Evolutionary conservation across 2,113 vertebrate species (phyloP), one percentile per base, ranked within the genome.

Genomic region (Crotalus tigris): DNA sequence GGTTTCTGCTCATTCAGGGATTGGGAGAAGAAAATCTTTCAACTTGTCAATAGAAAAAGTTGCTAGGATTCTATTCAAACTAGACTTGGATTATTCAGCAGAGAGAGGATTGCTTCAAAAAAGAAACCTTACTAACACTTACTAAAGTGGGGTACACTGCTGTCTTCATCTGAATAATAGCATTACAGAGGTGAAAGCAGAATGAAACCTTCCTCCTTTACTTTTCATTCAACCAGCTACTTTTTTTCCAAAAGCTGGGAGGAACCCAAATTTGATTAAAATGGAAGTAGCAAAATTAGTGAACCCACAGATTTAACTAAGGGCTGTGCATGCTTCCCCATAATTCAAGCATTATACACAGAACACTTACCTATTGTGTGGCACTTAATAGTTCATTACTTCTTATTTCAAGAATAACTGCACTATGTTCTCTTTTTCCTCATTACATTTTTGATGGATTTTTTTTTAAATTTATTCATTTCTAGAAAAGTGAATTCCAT

Each of bases 401-500:
- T 85, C 55, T 7, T 24, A 11, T 58, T 91, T 91, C 11, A 61
- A 49, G 5, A n/a, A 87, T 49, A 49, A 46, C 24, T 29, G 26
- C 24, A 46, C 1, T 24, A 54, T 89, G 44, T 91, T 88, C 9
- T 21, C 17, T 11, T 4, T 0, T 19, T 89, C 0, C 0, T 81
- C 89, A n/a, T 29, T 90, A 89, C 94, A 87, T 55, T 55, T 93
- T 69, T 92, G 39, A 57, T 57, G 33, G 6, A 21, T 57, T 89
- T 89, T 87, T 87, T n/a, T 10, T 9, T 39, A 49, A 75, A 4
- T 90, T 46, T 59, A 21, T 81, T 95, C 29, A 10, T 64, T 81
- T 26, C 0, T 46, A 99, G 99, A 97, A 97, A 93, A 98, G 96
- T 89, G 98, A 98, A 61, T 97, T 98, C 91, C 95, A 97, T 90